Evolutionary conservation across 2,888 invertebrate species (phyloP).

Genomic region (Sepioteuthis lessoniana): DNA sequence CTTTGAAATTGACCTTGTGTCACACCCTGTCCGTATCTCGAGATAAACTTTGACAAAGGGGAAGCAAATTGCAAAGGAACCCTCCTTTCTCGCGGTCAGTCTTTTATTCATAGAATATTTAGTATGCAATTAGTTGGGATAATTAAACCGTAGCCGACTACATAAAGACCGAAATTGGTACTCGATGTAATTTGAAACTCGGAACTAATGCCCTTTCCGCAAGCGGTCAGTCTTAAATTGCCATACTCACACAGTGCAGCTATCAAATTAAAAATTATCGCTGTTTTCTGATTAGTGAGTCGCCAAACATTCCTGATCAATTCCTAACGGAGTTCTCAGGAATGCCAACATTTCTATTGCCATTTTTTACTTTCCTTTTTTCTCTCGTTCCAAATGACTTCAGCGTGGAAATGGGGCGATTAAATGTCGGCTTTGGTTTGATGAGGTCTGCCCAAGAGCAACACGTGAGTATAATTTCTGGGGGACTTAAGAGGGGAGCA

Average conservation of each 20-base stretch:
- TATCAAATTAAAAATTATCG: background rate
- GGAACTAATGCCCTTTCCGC: background rate
- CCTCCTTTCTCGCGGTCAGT: too few relatives aligned
- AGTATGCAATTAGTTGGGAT: too few relatives aligned
- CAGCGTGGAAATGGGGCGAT: background rate
- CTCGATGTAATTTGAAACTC: background rate
- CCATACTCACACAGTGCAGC: background rate
- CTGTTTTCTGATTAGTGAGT: background rate
- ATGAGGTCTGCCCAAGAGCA: background rate
- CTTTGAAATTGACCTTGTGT: too few relatives aligned
- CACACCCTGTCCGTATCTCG: too few relatives aligned
- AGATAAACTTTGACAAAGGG: too few relatives aligned
- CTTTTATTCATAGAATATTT: too few relatives aligned
- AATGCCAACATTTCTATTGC: background rate
- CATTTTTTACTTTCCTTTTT: background rate
- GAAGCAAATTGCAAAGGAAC: too few relatives aligned
- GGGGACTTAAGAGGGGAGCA: background rate
- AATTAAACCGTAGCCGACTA: too few relatives aligned
- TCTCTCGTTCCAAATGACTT: background rate
- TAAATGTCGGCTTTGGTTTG: background rate
- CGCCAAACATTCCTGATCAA: constrained; percentile 23
- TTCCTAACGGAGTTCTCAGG: background rate
- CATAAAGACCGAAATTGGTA: background rate
- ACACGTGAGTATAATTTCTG: background rate
- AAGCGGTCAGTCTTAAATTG: background rate